Conservation (phyloP, 2,113 vertebrate species). For the Scomber scombrus region DNA sequence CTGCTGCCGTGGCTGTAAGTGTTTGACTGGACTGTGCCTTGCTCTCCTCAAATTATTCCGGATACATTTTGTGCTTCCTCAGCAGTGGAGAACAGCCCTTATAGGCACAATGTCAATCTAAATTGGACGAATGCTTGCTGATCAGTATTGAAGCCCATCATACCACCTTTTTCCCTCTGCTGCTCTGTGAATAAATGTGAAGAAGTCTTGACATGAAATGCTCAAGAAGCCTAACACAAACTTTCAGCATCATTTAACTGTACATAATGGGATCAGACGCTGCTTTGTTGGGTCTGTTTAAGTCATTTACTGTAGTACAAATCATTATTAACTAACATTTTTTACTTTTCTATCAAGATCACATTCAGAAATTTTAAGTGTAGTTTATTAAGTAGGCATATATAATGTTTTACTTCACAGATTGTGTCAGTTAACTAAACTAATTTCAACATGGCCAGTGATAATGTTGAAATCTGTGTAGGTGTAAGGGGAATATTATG, state of each 20-base stretch:
- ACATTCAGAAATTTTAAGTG: not conserved
- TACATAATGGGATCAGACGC: not conserved
- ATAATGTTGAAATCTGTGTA: too few relatives aligned
- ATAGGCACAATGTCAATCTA: conserved; percentile 36
- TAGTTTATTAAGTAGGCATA: not conserved
- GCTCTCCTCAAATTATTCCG: conserved; percentile 37
- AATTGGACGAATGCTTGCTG: conserved; percentile 30
- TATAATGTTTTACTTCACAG: not conserved
- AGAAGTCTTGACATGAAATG: not conserved
- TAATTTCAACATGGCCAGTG: not conserved
- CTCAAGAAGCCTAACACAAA: not conserved
- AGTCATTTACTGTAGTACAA: not conserved
- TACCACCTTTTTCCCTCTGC: not conserved
- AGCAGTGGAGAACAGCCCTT: conserved; percentile 45
- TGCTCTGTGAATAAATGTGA: conserved; percentile 12
- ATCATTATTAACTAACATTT: not conserved
- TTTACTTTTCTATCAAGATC: not conserved
- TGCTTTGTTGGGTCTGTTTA: not conserved
- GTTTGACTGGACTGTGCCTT: conserved; percentile 25
- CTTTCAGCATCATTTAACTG: not conserved
- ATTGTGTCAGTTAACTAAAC: not conserved
- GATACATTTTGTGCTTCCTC: conserved; percentile 44
- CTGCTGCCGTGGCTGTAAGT: conserved; percentile 41
- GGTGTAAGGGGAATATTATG: too few relatives aligned
- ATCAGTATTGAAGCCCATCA: conserved; percentile 40